Evolutionary conservation across 2,113 vertebrate genomes (phyloP), one percentile per base, ranked within the genome.

Genomic region (Prionailurus bengalensis): DNA sequence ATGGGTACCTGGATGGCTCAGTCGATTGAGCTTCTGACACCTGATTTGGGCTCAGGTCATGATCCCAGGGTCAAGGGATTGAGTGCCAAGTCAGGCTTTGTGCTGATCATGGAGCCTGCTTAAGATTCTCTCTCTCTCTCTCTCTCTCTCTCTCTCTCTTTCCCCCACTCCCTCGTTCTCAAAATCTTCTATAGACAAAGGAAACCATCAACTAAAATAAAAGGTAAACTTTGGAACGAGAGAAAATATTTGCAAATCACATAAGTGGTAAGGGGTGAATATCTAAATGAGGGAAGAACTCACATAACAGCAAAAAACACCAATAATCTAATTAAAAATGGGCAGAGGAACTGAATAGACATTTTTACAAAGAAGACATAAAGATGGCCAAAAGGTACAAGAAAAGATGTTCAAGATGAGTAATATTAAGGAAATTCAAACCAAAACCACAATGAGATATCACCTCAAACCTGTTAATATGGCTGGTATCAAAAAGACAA

Each of bases 201-300:
- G 15, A 63, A 93, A 66, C 42, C 45, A 85, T 71, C 16, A 73
- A 82, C 42, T 76, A 76, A 73, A 89, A 39, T 33, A 94, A 82
- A 89, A 73, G 39, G 17, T 16, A 81, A 63, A 39, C 9, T 51
- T 19, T 29, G 39, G 33, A 73, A 89, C 36, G 58, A 55, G 31
- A 94, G 53, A 89, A 94, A 89, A 89, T 45, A 85, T 33, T 51
- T 63, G 65, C 39, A 89, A 88, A 82, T 51, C 53, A 70, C 42
- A 4, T 61, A 36, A 51, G 31, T 89, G 66, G 73, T 73, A 89
- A 36, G 23, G 53, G 33, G 58, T 68, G 78, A 68, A 79, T 79
- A 87, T 53, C 39, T 23, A 83, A 65, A 39, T 74, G 82, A 58
- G 6, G 33, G 42, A 65, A 45, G 36, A 80, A 80, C 36, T 74